Evolutionary conservation across 2,113 vertebrate species (phyloP), one percentile per base, ranked within the genome.

Genomic region (Dicerorhinus sumatrensis): DNA sequence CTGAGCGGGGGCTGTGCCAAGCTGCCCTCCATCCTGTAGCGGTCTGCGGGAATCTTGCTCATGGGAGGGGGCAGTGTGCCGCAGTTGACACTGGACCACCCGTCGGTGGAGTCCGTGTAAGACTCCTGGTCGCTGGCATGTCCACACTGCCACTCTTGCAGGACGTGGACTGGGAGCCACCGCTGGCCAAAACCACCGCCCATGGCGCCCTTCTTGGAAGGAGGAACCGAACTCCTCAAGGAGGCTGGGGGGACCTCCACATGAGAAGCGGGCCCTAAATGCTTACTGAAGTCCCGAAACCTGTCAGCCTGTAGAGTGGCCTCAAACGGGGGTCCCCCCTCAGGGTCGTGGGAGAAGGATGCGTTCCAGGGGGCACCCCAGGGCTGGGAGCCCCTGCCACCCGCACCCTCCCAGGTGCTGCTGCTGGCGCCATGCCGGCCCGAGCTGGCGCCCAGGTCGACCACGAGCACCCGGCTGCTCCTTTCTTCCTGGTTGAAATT

Each of bases 1-100:
- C 98, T 97, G 31, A 99, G 98, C 2, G 98, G 98, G 0, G 99
- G 98, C 65, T 99, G 99, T 46, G 98, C 99, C 89, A 99, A 99
- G 97, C 96, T 99, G 95, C 99, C 99, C 6, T 99, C 99, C 0
- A 99, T 99, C 80, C 99, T 98, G 98, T 99, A 99, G 86, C 99
- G 99, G 98, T 99, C 99, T 0, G 99, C 99, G 0, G 99, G 99
- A 80, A 99, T 99, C 98, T 99, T 99, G 96, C 42, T 99, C 99
- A 99, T 99, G 54, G 99, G 99, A 0, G 99, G 99, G 4, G 99
- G 99, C 92, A 99, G 99, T 2, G 99, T 99, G 94, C 99, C 99
- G 63, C 99, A 99, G 98, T 99, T 99, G 3, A 99, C 98, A 2
- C 99, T 99, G 1, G 99, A 99, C 99, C 99, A 99, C 51, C 99